phyloP scores from a whole-genome alignment of 2,113 vertebrate species.

The Coreoperca whiteheadi region DNA sequence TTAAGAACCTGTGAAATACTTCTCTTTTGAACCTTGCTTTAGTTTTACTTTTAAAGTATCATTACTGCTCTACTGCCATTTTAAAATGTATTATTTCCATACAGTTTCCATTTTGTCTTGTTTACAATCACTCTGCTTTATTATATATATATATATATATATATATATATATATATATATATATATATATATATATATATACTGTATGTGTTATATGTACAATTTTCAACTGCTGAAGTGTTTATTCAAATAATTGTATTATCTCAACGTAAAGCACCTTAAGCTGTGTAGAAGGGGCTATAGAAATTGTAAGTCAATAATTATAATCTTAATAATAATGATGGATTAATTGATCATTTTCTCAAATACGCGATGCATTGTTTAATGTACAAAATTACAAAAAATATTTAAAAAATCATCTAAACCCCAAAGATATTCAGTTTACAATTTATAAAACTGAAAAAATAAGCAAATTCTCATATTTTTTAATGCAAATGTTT shows the following conservation, averaged over 20 bases:
- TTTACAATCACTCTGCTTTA: background rate
- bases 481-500: background rate
- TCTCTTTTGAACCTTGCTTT: background rate
- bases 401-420: too few relatives aligned
- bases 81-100: background rate
- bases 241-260: background rate
- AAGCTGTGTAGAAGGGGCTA: background rate
- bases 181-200: background rate
- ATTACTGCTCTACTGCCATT: background rate
- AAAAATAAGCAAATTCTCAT: background rate
- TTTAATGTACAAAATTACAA: background rate
- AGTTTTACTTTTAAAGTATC: background rate
- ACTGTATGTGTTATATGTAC: too few relatives aligned
- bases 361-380: background rate
- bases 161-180: background rate
- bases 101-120: background rate
- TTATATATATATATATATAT: background rate
- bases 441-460: background rate
- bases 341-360: background rate
- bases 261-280: background rate
- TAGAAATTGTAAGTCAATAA: background rate
- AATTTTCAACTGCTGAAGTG: background rate
- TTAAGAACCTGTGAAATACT: conserved; percentile 4
- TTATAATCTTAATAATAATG: background rate
- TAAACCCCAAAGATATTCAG: background rate